A percentile compares a stretch with the other conserved stretches of the same genome.
These are phyloP conservation scores for Oeneis ivallda DNA, from an alignment of 2,888 invertebrate genomes.

Conservation along the genomic window DNA sequence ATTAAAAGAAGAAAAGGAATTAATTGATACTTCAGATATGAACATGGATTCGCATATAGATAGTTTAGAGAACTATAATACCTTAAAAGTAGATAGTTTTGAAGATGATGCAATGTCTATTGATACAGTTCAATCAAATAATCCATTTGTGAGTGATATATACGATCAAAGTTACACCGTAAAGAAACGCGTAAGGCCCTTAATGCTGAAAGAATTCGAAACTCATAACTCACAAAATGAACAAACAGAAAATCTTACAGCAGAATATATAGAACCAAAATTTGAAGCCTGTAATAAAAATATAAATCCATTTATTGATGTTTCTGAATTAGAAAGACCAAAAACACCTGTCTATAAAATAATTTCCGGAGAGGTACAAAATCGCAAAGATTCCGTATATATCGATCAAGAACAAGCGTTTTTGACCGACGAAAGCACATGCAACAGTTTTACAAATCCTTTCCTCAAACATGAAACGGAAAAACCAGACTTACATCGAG, in stretches of 20 bases:
- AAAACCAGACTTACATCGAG: slow-evolving; percentile 17
- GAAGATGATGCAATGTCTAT: slow-evolving; percentile 52
- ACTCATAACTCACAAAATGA: slow-evolving; percentile 68
- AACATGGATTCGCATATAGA: slow-evolving; percentile 38
- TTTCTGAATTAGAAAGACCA: slow-evolving; percentile 53
- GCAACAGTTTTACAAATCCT: slow-evolving; percentile 67
- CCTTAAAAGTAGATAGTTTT: slow-evolving; percentile 47
- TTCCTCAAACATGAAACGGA: slow-evolving; percentile 49
- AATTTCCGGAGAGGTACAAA: slow-evolving; percentile 56
- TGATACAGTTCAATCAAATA: slow-evolving; percentile 52
- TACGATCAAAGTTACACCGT: slow-evolving; percentile 55
- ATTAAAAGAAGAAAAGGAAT: slow-evolving; percentile 18
- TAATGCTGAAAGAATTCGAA: slow-evolving; percentile 67
- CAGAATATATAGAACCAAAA: slow-evolving; percentile 25
- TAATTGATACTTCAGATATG: neutral
- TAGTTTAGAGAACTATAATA: slow-evolving; percentile 49
- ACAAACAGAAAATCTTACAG: slow-evolving; percentile 45
- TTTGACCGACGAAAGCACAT: slow-evolving; percentile 50
- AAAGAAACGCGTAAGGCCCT: slow-evolving; percentile 60
- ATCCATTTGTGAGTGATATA: slow-evolving; percentile 62
- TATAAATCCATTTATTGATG: slow-evolving; percentile 36
- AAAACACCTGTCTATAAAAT: slow-evolving; percentile 74
- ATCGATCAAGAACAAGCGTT: slow-evolving; percentile 50
- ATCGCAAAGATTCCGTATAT: slow-evolving; percentile 56
- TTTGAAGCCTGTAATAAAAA: slow-evolving; percentile 17